phyloP scores from a whole-genome alignment of 2,797 vertebrate species.

The Tragopan temminckii region DNA sequence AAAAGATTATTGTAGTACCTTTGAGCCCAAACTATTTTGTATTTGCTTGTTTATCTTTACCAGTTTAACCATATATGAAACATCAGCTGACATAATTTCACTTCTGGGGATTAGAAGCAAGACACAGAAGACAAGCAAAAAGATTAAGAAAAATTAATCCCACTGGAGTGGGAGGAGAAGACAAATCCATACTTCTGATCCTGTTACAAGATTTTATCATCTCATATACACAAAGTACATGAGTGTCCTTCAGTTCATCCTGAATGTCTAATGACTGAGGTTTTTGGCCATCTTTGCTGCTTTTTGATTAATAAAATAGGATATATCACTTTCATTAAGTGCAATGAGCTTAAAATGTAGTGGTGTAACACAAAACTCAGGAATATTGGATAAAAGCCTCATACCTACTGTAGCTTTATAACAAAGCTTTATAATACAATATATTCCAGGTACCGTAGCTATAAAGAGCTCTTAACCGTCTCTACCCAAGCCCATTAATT shows the following conservation, averaged over 20 bases:
- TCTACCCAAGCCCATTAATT: conserved; percentile 49
- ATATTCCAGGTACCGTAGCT: conserved; percentile 35
- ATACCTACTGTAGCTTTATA: conserved; percentile 44
- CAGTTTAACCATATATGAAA: neutral
- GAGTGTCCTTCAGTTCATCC: conserved; percentile 13
- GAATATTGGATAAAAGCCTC: conserved; percentile 23
- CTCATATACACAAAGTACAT: neutral
- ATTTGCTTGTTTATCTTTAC: neutral
- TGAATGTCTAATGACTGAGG: neutral
- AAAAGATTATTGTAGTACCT: neutral
- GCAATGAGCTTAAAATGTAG: conserved; percentile 52
- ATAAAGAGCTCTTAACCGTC: conserved; percentile 44
- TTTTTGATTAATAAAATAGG: conserved; percentile 50
- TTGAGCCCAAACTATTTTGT: neutral
- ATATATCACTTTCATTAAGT: conserved; percentile 46
- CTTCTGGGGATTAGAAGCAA: neutral
- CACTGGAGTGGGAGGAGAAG: neutral
- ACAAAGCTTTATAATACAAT: conserved; percentile 46
- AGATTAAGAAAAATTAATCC: neutral
- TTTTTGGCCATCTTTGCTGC: conserved; percentile 38
- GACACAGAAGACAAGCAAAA: neutral
- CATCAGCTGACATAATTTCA: neutral
- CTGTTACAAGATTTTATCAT: neutral
- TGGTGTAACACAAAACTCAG: conserved; percentile 1
- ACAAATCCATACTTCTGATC: neutral